Base-by-base conservation (phyloP, 1,140 invertebrate species). In the Calephelis virginiensis region DNA sequence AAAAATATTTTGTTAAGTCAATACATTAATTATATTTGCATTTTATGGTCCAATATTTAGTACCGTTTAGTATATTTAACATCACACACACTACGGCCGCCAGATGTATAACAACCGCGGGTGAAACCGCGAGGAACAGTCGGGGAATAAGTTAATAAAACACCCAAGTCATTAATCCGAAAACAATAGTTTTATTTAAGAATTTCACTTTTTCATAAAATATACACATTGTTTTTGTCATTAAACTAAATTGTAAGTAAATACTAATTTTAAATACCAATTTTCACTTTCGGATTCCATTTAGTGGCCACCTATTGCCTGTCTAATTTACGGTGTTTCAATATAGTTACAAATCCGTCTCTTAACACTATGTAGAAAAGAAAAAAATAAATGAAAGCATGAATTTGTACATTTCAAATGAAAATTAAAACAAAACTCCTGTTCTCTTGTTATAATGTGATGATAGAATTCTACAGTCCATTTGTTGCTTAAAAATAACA, bases 141-240 rank as follows among this genome's bases (percentile, higher is more conserved):
- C 8, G 38, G 28, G 46, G 13, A 38, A 59, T 13, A 60, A 67
- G 67, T 61, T 88, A 90, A 90, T 88, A 86, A 90, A 90, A 90
- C 87, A 73, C 75, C 68, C 68, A 61, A 82, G 69, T 86, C 80
- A 86, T 87, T 90, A 90, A 90, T 90, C 88, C 88, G 88, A 90
- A 90, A 90, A 90, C 88, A 90, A 90, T 90, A 89, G 88, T 90
- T 90, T 89, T 90, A 90, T 90, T 90, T 89, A 90, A 90, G 88
- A 90, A 89, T 88, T 90, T 89, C 87, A 90, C 82, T 89, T 89
- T 87, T 85, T 90, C 88, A 89, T 90, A 90, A 90, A 90, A 90
- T 90, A 90, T 90, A 90, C 88, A 90, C 86, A 89, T 90, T 90
- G 88, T 90, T 91, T 89, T 91, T 91, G 86, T 89, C 86, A 87